Percentiles rank a stretch among this genome's conserved stretches.
phyloP scores from a whole-genome alignment of 2,797 vertebrate genomes.

The Cryptoprocta ferox region DNA sequence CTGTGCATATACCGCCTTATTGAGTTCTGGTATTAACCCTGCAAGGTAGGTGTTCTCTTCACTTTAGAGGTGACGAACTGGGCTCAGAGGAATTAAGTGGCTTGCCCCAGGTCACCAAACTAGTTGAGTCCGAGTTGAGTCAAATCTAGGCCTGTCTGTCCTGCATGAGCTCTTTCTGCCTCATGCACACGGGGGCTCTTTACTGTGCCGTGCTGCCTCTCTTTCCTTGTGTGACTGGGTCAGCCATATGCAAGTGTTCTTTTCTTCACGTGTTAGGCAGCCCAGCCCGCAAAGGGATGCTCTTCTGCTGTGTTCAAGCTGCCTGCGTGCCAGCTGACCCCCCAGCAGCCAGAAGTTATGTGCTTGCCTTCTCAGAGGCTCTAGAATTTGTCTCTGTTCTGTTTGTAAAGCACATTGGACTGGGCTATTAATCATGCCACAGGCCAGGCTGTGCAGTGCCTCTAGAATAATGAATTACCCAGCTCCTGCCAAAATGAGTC shows the following conservation, averaged over 20 bases:
- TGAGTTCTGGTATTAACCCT: background rate
- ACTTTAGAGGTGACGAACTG: background rate
- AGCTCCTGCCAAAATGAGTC: constrained; percentile 68
- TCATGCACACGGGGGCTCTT: accelerated
- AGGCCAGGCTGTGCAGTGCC: background rate
- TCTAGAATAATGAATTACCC: constrained; percentile 69
- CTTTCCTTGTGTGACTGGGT: background rate
- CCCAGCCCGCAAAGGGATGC: background rate
- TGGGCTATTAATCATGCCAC: constrained; percentile 65
- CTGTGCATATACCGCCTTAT: background rate
- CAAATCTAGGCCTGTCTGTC: background rate
- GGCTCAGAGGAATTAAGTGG: background rate
- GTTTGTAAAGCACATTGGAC: background rate
- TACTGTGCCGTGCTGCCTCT: accelerated
- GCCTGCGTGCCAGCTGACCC: background rate
- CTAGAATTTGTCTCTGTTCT: constrained; percentile 47
- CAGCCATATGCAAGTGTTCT: background rate
- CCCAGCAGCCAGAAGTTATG: background rate
- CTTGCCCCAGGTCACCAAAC: background rate
- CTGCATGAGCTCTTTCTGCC: background rate
- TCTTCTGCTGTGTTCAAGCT: background rate
- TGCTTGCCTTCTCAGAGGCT: constrained; percentile 42
- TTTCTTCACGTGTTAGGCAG: background rate
- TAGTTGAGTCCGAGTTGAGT: background rate
- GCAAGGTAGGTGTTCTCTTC: background rate